Conservation (phyloP, 2,113 vertebrate species). For the Alexandromys fortis region DNA sequence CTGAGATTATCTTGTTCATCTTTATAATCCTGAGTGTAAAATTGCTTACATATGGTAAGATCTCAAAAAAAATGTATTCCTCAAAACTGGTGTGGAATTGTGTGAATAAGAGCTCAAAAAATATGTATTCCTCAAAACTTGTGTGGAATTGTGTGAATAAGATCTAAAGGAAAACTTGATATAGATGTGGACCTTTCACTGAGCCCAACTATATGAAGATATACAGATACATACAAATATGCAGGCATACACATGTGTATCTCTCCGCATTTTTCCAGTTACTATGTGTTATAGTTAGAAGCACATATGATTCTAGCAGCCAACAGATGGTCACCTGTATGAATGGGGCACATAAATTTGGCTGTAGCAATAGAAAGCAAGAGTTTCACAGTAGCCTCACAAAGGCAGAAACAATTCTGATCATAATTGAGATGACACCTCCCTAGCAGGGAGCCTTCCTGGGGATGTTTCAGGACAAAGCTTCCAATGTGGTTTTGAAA, state of each 20-base stretch:
- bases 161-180: background rate
- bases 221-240: no score
- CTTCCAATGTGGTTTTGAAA: background rate
- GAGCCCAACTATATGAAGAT: background rate
- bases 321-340: background rate
- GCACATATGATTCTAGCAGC: background rate
- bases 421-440: background rate
- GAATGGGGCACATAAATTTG: background rate
- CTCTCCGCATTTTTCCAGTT: background rate
- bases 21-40: conserved; percentile 17
- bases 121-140: background rate
- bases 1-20: background rate
- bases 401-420: background rate
- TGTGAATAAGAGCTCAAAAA: background rate
- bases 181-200: background rate
- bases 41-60: background rate
- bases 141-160: background rate
- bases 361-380: background rate
- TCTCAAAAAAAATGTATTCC: background rate
- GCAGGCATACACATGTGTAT: rapidly evolving
- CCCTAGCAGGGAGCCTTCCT: background rate
- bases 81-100: background rate
- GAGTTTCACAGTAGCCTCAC: background rate
- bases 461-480: background rate
- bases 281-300: background rate